Conservation (phyloP, 2,113 vertebrate species). For the Orientallactaga bullata region DNA sequence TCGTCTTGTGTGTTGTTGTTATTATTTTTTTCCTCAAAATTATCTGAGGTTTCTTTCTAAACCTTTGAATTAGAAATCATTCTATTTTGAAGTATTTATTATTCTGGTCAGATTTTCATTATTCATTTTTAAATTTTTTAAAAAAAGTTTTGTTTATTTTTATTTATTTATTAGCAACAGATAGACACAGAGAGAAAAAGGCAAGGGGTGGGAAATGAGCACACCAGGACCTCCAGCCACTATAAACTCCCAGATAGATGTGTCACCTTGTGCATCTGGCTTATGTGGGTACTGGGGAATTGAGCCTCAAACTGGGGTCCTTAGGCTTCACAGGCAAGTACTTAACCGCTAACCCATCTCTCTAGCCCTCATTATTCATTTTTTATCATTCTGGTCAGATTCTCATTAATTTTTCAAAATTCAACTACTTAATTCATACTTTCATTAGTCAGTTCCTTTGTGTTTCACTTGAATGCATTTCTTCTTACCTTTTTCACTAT, state of each 20-base stretch:
- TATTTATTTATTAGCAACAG: too few relatives aligned
- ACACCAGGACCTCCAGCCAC: too few relatives aligned
- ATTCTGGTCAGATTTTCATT: slow-evolving; percentile 33
- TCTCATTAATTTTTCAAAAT: neutral
- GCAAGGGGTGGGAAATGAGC: too few relatives aligned
- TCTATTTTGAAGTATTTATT: slow-evolving; percentile 41
- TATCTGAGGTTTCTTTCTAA: neutral
- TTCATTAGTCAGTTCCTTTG: neutral
- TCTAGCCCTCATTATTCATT: neutral
- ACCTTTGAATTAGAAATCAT: neutral
- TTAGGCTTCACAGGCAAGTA: too few relatives aligned
- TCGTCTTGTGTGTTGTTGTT: neutral
- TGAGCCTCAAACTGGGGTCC: too few relatives aligned
- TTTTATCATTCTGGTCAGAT: neutral
- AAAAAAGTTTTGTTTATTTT: too few relatives aligned
- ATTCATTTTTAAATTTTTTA: neutral
- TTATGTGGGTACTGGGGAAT: too few relatives aligned
- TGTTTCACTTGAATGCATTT: neutral
- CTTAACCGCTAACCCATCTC: too few relatives aligned
- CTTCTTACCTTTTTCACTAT: neutral
- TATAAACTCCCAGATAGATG: too few relatives aligned
- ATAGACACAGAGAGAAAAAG: too few relatives aligned
- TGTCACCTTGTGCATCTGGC: too few relatives aligned
- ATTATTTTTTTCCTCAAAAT: neutral
- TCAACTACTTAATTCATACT: neutral